phyloP scores from a whole-genome alignment of 2,888 invertebrate species.

The Campoletis raptor region DNA sequence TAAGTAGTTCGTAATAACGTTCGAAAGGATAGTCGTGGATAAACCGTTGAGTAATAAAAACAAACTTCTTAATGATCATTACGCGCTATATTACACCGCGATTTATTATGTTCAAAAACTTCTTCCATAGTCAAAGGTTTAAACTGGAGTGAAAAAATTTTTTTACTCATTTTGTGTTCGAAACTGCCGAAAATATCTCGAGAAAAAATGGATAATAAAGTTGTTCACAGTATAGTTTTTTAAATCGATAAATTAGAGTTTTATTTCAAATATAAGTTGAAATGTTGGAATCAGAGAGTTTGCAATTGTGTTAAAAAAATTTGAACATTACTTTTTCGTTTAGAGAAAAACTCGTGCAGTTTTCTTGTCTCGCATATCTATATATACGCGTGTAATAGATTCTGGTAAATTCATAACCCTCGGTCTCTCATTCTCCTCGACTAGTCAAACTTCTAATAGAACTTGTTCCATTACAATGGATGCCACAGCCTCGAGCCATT shows the following conservation, averaged over 20 bases:
- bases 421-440: slow-evolving; percentile 41
- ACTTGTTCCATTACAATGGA: slow-evolving; percentile 60
- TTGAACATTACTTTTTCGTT: not conserved
- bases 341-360: not conserved
- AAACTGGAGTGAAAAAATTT: not conserved
- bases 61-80: not conserved
- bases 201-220: not conserved
- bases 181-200: not conserved
- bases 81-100: not conserved
- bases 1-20: not conserved
- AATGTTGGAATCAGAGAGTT: not conserved
- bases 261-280: too few relatives aligned
- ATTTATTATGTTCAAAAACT: not conserved
- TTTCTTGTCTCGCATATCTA: not conserved
- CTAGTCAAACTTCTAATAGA: slow-evolving; percentile 62
- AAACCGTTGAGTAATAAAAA: not conserved
- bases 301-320: not conserved
- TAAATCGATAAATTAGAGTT: not conserved
- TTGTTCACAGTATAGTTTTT: not conserved
- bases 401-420: slow-evolving; percentile 17
- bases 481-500: slow-evolving; percentile 52
- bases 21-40: not conserved
- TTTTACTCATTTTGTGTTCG: not conserved
- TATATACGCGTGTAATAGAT: slow-evolving; percentile 13
- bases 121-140: not conserved